Evolutionary conservation across 2,888 invertebrate species (phyloP), one percentile per base, ranked within the genome.

Genomic region (Hydriomena furcata): DNA sequence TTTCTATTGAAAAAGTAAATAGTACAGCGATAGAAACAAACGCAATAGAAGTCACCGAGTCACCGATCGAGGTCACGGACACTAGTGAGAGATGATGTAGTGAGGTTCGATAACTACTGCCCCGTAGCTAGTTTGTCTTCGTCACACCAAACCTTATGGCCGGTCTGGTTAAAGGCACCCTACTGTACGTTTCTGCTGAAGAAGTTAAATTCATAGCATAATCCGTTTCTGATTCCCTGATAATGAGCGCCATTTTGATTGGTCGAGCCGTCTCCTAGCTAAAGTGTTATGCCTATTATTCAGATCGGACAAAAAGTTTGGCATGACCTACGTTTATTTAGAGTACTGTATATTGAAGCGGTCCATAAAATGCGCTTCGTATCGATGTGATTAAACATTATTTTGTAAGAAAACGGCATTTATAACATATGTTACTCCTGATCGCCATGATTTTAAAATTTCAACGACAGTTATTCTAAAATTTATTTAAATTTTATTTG

Each of bases 11-110:
- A n/a, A 37, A 4, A 3, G 28, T 13, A n/a, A 7, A 37, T 10
- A n/a, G n/a, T n/a, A 10, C 10, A 7, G 32, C 21, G 8, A 21
- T 27, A 23, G 49, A 27, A 3, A 4, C n/a, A 7, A 17, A 24
- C 8, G 28, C 32, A 6, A 11, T 34, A 13, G 40, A 45, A 13
- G 52, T 30, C 11, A 17, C 43, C 8, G 25, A 37, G 11, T 0
- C 10, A 10, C 6, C 37, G n/a, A 8, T 8, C 12, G 35, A 27
- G 32, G 41, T 5, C 27, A 7, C 42, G 12, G 52, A 46, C 32
- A 8, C 21, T 27, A 31, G 42, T 40, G 58, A 56, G 43, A 62
- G 62, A 37, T 58, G 62, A 62, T 58, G 48, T 36, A 21, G 5
- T 52, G 23, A 8, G 46, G 40, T 28, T 20, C 37, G 27, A 11